Evolutionary conservation across 2,797 vertebrate genomes (phyloP).

Genomic region (Eulemur mongoz): DNA sequence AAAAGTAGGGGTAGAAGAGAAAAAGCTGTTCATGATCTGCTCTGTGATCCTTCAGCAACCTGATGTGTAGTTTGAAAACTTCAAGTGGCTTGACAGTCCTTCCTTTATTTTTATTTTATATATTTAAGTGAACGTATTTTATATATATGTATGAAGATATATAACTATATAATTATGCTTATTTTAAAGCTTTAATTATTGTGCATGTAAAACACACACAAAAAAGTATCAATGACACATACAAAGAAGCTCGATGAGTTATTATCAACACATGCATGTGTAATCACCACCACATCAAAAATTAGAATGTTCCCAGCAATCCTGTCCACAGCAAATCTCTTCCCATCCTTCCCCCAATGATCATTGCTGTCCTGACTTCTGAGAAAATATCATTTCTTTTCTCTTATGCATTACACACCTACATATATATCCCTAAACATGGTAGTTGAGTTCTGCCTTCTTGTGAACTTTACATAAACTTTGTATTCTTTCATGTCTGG

Average conservation of each 20-base stretch:
- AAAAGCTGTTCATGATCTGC: background rate
- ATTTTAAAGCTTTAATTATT: background rate
- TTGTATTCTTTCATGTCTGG: background rate
- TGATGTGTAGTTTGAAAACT: conserved; percentile 72
- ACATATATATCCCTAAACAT: background rate
- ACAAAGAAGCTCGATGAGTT: background rate
- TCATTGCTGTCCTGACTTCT: background rate
- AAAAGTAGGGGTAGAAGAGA: background rate
- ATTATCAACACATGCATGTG: background rate
- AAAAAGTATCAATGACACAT: background rate
- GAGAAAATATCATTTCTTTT: background rate
- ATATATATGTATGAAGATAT: background rate
- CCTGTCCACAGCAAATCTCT: background rate
- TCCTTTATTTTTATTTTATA: background rate
- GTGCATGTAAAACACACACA: background rate
- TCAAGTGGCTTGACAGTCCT: conserved; percentile 71
- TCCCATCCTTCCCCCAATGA: background rate
- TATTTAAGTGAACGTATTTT: background rate
- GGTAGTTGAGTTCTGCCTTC: background rate
- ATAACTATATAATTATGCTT: background rate
- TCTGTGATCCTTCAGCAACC: conserved; percentile 66
- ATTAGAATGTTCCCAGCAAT: background rate
- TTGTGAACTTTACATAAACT: background rate
- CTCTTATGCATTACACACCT: background rate
- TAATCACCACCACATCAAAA: background rate